phyloP scores from a whole-genome alignment of 2,113 vertebrate genomes.

The Sigmodon hispidus region DNA sequence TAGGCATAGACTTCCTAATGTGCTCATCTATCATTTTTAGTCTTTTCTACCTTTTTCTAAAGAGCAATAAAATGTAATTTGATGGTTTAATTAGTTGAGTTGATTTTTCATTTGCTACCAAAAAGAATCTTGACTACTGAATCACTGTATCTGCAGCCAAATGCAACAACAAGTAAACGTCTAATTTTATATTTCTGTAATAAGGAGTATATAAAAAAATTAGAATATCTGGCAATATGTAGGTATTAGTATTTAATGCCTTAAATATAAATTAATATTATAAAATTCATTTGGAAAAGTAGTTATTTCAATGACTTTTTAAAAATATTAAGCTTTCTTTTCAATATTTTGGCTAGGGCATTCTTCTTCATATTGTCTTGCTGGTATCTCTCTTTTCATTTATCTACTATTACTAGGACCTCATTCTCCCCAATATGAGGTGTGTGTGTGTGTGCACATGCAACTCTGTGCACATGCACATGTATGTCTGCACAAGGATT shows the following conservation, averaged over 20 bases:
- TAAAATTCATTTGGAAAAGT: conserved; percentile 27
- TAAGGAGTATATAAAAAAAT: neutral
- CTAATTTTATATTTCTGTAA: neutral
- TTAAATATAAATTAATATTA: conserved; percentile 19
- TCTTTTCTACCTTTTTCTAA: neutral
- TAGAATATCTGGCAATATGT: neutral
- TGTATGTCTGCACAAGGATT: too few relatives aligned
- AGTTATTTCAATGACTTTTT: conserved; percentile 56
- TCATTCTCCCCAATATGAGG: neutral
- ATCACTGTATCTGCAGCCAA: conserved; percentile 4
- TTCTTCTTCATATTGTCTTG: neutral
- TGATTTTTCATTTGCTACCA: neutral
- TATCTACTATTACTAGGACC: neutral
- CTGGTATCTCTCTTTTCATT: neutral
- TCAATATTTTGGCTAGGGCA: neutral
- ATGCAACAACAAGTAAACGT: conserved; percentile 5
- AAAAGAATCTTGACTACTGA: neutral
- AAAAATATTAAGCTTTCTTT: neutral
- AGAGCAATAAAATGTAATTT: neutral
- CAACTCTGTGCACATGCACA: too few relatives aligned
- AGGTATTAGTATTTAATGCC: neutral
- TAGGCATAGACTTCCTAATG: neutral
- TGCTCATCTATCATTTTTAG: neutral
- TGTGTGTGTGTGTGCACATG: neutral
- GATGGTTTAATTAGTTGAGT: neutral